Evolutionary conservation across 2,113 vertebrate genomes (phyloP), one percentile per base, ranked within the genome.

Genomic region (Epinephelus fuscoguttatus): DNA sequence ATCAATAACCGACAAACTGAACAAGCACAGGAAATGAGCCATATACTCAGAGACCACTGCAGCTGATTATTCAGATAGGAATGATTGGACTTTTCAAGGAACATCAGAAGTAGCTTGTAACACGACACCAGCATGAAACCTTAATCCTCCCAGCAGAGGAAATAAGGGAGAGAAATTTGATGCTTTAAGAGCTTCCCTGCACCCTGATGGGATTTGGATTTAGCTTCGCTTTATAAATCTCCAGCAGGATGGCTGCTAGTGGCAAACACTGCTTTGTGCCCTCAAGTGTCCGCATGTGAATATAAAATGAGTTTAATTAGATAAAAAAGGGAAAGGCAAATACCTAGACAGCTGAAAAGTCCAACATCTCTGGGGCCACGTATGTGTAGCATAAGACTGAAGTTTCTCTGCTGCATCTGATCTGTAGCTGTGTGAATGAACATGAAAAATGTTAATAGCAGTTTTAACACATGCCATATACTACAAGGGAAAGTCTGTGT

Each of bases 81-180:
- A 79, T 80, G 81, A 90, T 11, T 83, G 47, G 70, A 85, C 63
- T 78, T 88, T 81, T 68, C 53, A 42, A 88, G 53, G 61, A 82
- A 84, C 74, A 78, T 89, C 76, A 84, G 84, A 86, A 61, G 84
- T 62, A 71, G 80, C 85, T 89, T 89, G 94, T 88, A 93, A 95
- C 84, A 60, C 18, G 73, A 94, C 92, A 92, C 90, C 80, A 70
- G 84, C 87, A 40, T 83, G 84, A 93, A 93, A 91, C 91, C 85
- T 80, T 88, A 90, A 94, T 91, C 90, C 86, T 27, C 45, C 69
- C 78, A 37, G 88, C 85, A 82, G 88, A 91, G 86, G 90, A 89
- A 92, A 89, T 81, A 88, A 67, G 85, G 80, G 47, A 71, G 78
- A 83, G 93, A 93, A 94, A 94, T 91, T 19, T 80, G 89, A 91